Percentiles rank a stretch among this genome's conserved stretches.
phyloP scores from a whole-genome alignment of 1,140 invertebrate species.

The Tribolium castaneum region DNA sequence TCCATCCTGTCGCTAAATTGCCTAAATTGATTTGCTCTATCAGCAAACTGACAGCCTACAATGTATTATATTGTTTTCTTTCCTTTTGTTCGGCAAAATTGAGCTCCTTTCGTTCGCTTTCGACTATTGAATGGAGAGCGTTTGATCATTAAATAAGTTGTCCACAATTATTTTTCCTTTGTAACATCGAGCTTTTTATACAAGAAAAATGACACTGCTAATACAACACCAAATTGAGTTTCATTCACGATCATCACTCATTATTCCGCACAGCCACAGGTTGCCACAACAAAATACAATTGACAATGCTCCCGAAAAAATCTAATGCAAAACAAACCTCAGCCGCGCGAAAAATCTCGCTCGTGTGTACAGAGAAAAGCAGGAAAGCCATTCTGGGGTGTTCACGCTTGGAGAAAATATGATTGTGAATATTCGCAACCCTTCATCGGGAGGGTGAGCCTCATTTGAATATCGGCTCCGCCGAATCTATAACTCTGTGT shows the following conservation, averaged over 20 bases:
- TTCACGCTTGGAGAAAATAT: slow-evolving; percentile 59
- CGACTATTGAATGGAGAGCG: slow-evolving; percentile 44
- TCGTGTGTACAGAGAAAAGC: slow-evolving; percentile 50
- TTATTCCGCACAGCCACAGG: background rate
- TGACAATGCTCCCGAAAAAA: slow-evolving; percentile 17
- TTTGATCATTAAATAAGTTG: slow-evolving; percentile 53
- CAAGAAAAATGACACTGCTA: background rate
- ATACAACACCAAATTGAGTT: background rate
- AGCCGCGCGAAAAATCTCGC: slow-evolving; percentile 53
- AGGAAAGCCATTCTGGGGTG: slow-evolving; percentile 51
- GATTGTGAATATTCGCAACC: slow-evolving; percentile 58
- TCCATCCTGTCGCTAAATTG: slow-evolving; percentile 47
- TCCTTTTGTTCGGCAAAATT: slow-evolving; percentile 54
- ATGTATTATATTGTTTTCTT: slow-evolving; percentile 58
- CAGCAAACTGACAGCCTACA: slow-evolving; percentile 53
- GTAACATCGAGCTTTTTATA: background rate
- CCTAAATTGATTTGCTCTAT: slow-evolving; percentile 56
- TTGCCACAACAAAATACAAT: background rate
- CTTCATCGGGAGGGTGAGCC: slow-evolving; percentile 53
- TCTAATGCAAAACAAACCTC: slow-evolving; percentile 50
- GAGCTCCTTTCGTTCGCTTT: slow-evolving; percentile 46
- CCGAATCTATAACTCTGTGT: slow-evolving; percentile 52
- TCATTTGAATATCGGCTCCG: slow-evolving; percentile 57
- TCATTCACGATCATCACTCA: background rate
- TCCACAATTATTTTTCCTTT: slow-evolving; percentile 51